Evolutionary conservation across 1,140 invertebrate species (phyloP).

Genomic region (Pseudomyrmex cubaensis): DNA sequence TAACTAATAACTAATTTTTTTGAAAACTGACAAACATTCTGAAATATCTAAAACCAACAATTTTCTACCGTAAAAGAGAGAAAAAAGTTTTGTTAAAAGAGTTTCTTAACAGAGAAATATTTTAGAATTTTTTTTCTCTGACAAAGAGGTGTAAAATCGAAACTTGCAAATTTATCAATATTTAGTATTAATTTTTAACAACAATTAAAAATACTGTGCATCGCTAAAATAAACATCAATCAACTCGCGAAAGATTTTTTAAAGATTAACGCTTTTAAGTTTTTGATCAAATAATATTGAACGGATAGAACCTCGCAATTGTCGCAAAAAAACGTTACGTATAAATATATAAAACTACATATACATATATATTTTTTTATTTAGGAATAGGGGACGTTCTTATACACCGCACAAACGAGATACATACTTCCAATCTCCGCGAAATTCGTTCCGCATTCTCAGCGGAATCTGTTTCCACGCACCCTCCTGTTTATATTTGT

Average conservation of each 20-base stretch:
- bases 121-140: too few relatives aligned
- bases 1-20: conserved; percentile 12
- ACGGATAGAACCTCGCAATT: conserved; percentile 4
- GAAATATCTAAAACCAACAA: neutral
- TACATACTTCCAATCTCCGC: conserved; percentile 54
- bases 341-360: neutral
- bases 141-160: neutral
- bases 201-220: too few relatives aligned
- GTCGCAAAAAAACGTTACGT: conserved; percentile 1
- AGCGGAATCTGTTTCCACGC: conserved; percentile 58
- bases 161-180: neutral
- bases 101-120: too few relatives aligned
- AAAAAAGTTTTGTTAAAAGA: too few relatives aligned
- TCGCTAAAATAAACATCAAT: neutral
- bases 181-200: neutral
- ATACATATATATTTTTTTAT: too few relatives aligned
- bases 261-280: neutral
- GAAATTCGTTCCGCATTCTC: conserved; percentile 57
- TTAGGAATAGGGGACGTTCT: neutral
- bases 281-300: conserved; percentile 24
- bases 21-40: neutral
- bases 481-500: conserved; percentile 61
- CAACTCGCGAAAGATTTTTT: neutral
- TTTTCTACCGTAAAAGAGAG: neutral
- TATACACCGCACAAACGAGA: conserved; percentile 35